These are phyloP conservation scores for Corythaixoides concolor DNA, from an alignment of 2,113 vertebrate species.

Conservation along the genomic window DNA sequence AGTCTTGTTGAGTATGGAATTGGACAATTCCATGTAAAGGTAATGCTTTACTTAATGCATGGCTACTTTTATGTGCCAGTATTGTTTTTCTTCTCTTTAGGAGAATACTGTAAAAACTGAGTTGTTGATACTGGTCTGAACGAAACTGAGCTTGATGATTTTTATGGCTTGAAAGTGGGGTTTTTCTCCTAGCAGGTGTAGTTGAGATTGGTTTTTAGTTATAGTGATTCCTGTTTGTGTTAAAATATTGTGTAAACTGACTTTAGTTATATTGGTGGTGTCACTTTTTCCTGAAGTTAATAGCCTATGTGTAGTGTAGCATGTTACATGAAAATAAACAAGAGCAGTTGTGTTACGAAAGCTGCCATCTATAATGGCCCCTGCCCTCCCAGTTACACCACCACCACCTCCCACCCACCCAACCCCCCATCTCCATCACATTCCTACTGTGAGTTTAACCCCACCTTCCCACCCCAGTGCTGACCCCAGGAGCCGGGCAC, in stretches of 20 bases:
- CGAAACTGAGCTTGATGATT: fast-evolving
- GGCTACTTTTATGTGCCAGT: background rate
- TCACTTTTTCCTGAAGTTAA: background rate
- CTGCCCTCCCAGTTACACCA: no score
- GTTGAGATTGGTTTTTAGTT: background rate
- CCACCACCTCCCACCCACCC: no score
- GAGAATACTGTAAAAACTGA: background rate
- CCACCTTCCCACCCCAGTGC: no score
- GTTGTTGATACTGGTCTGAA: background rate
- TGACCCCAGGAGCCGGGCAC: background rate
- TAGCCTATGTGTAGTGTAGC: fast-evolving
- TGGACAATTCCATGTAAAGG: background rate
- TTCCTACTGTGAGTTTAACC: background rate
- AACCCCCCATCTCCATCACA: no score
- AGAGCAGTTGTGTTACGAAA: background rate
- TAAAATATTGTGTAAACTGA: background rate
- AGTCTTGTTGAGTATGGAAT: background rate
- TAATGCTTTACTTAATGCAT: background rate
- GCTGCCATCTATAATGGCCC: no score
- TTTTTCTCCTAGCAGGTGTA: background rate
- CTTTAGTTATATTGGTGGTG: background rate
- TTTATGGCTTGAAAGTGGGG: background rate
- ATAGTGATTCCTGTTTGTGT: background rate
- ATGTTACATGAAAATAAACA: background rate
- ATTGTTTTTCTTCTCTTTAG: background rate